Base-by-base conservation (phyloP, 64 coral and sea anemone species). In the Montipora foliosa region DNA sequence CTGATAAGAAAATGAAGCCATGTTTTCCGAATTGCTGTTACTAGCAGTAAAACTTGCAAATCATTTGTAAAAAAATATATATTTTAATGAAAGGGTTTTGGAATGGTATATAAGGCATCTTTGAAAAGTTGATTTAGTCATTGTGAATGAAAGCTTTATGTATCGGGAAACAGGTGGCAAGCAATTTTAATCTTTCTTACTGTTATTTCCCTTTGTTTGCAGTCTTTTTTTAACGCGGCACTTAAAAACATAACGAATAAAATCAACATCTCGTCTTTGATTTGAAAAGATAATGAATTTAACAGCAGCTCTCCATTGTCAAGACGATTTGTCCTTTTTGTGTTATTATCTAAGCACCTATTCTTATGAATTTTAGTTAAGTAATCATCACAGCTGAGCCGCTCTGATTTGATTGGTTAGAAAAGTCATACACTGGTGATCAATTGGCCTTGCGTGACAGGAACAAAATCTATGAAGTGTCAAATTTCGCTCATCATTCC, bases 401-500 rank as follows among this genome's bases (percentile, higher is more conserved):
- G 82, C 62, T 21, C 48, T 46, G 16, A 86, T 8, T 8, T 46
- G 1, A 86, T 72, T 86, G 82, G 66, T 71, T 19, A 6, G 68
- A 72, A 47, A 78, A 12, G 13, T 4, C 2, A 21, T 4, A 64
- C 61, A 64, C 14, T 0, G 13, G 14, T 14, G 61, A 64, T 64
- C 13, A 64, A 72, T 86, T 70, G 16, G 66, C 3, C 45, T 60
- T 72, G 82, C 82, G 82, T 86, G 82, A 86, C 82, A 86, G 82
- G 6, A 21, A 86, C 1, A 14, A 66, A 86, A 70, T 57, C 6
- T 49, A 15, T 71, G 1, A 71, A 86, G 82, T 86, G 82, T 86
- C 82, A 72, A 49, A 86, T 86, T 72, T 71, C 82, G 66, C 68
- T 37, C 3, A 67, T 46, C 52, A 53, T 17, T 9, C 72, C 59